Evolutionary conservation across 2,888 invertebrate species (phyloP).

Genomic region (Hyppa rectilinea): DNA sequence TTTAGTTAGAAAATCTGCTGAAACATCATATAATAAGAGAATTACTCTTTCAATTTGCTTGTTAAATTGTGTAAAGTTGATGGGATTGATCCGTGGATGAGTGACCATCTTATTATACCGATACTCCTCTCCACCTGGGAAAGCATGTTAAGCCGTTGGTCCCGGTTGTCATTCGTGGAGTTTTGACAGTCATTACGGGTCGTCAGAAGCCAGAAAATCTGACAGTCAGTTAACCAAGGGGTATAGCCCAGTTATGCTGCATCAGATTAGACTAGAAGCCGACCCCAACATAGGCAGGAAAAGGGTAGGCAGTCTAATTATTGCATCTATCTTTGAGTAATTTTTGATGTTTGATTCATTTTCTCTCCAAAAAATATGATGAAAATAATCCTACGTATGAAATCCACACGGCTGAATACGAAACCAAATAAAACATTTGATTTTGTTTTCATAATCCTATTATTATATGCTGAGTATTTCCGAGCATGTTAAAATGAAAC

Average conservation of each 20-base stretch:
- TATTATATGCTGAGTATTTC: not conserved
- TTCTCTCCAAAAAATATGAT: not conserved
- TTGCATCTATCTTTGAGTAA: slow-evolving; percentile 1
- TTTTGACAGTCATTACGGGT: no score
- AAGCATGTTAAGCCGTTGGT: no score
- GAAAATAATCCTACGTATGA: not conserved
- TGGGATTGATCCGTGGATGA: no score
- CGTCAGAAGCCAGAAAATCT: no score
- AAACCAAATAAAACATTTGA: not conserved
- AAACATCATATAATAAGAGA: slow-evolving; percentile 3
- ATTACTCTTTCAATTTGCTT: not conserved
- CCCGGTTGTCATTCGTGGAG: no score
- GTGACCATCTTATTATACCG: no score
- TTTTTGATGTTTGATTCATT: not conserved
- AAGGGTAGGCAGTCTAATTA: not conserved
- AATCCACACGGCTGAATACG: not conserved
- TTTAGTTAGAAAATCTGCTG: slow-evolving; percentile 12
- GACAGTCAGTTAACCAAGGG: no score
- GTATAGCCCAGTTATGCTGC: no score
- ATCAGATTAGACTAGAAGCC: no score
- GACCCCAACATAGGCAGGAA: no score
- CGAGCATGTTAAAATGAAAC: not conserved
- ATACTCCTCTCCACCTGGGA: no score
- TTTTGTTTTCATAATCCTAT: slow-evolving; percentile 1
- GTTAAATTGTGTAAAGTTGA: not conserved